phyloP scores from a whole-genome alignment of 2,888 invertebrate species.

The Erebia epiphron region DNA sequence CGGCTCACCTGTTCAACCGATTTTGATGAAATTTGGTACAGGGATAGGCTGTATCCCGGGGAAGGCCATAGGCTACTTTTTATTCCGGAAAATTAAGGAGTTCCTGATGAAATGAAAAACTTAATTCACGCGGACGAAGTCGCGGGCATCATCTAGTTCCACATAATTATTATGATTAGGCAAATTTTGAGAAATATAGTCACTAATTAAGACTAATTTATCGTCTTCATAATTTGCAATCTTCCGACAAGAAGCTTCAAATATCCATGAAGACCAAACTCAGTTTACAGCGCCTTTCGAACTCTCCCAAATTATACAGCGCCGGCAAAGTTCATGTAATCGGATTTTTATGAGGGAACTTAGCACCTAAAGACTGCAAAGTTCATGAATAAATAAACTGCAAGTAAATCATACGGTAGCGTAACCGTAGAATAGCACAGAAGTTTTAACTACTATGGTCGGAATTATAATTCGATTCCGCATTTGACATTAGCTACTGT shows the following conservation, averaged over 20 bases:
- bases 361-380: conserved; percentile 34
- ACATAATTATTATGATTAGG: background rate
- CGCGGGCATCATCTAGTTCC: no score
- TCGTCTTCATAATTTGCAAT: conserved; percentile 5
- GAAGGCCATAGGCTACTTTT: no score
- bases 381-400: conserved; percentile 40
- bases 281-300: conserved; percentile 24
- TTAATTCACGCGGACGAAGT: no score
- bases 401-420: conserved; percentile 16
- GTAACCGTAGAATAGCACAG: background rate
- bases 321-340: conserved; percentile 35
- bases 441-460: background rate
- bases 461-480: no score
- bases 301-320: conserved; percentile 31
- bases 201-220: conserved; percentile 7
- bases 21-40: no score
- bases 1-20: no score
- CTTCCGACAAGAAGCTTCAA: background rate
- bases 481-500: no score
- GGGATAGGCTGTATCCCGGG: no score
- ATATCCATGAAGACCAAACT: conserved; percentile 22
- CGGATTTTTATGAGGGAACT: conserved; percentile 40
- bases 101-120: no score
- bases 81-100: no score
- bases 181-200: background rate